Evolutionary conservation across 2,797 vertebrate species (phyloP), one percentile per base, ranked within the genome.

Genomic region (Novumbra hubbsi): DNA sequence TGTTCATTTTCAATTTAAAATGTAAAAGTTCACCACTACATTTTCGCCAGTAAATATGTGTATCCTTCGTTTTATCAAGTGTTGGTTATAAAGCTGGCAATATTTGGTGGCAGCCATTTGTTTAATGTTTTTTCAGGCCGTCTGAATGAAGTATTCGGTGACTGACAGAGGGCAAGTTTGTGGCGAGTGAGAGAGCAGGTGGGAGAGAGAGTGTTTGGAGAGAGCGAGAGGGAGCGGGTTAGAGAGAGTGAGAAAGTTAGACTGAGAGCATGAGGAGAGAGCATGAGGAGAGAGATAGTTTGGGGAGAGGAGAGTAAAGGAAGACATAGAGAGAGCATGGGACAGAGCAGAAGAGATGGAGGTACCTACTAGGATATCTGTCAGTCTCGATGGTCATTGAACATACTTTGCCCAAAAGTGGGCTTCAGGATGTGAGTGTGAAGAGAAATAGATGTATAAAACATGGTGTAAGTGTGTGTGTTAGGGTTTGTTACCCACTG

Each of bases 1-100:
- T 92, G 93, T 93, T 95, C 89, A 93, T 94, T 95, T 95, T 93
- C 92, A 94, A 92, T 95, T 95, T 95, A 88, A 91, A 90, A 88
- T 88, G 89, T 92, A 89, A 93, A 93, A 92, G 93, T 92, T 92
- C 93, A 91, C 91, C 84, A 92, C 95, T 94, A 94, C 87, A 86
- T 90, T 89, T 88, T 94, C 95, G 95, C 94, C 94, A 92, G 89
- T 85, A 96, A 96, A 95, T 94, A 45, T 93, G 93, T 88, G 91
- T 93, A 90, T 91, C 91, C 90, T 88, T 72, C 67, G 95, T 95
- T 95, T 94, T 84, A 92, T 93, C 88, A 92, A 92, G 90, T 91
- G 55, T 82, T 90, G 89, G 90, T 86, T 89, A 45, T 77, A 73
- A 80, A 86, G 80, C 78, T 76, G 88, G 93, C 94, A 94, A 89